Evolutionary conservation across 2,888 invertebrate species (phyloP), one percentile per base, ranked within the genome.

Genomic region (Sthenelais limicola): DNA sequence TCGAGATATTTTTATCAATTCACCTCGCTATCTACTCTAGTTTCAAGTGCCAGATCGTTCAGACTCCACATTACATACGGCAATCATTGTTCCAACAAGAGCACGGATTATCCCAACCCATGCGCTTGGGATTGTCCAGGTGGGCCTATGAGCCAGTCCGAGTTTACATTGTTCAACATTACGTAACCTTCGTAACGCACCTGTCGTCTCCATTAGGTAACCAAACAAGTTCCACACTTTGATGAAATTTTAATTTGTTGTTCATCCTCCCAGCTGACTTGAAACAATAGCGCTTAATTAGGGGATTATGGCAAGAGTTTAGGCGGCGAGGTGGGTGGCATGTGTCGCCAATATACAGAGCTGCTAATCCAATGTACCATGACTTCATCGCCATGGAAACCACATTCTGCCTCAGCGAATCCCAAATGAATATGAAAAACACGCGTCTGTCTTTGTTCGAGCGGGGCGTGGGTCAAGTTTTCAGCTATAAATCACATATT

Each of bases 331-430:
- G 62, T 62, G 62, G 62, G 62, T 62, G 62, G 62, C 62, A 62
- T 62, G 62, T 62, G 62, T 33, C 21, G 18, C 21, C 5, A n/a
- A 21, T n/a, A 35, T n/a, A n/a, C n/a, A n/a, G n/a, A n/a, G n/a
- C n/a, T n/a, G 24, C 56, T 56, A 56, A 62, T 62, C 62, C 62
- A 62, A 62, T n/a, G n/a, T n/a, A n/a, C n/a, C n/a, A n/a, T n/a
- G n/a, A n/a, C n/a, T n/a, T n/a, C n/a, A n/a, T n/a, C n/a, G n/a
- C n/a, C n/a, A n/a, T n/a, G n/a, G n/a, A n/a, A n/a, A n/a, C n/a
- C n/a, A n/a, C n/a, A n/a, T n/a, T n/a, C n/a, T n/a, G n/a, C n/a
- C n/a, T n/a, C n/a, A n/a, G n/a, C n/a, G n/a, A n/a, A n/a, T n/a
- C n/a, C n/a, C n/a, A n/a, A n/a, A n/a, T n/a, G n/a, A n/a, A n/a